Evolutionary conservation across 2,113 vertebrate genomes (phyloP).

Genomic region (Helogale parvula): DNA sequence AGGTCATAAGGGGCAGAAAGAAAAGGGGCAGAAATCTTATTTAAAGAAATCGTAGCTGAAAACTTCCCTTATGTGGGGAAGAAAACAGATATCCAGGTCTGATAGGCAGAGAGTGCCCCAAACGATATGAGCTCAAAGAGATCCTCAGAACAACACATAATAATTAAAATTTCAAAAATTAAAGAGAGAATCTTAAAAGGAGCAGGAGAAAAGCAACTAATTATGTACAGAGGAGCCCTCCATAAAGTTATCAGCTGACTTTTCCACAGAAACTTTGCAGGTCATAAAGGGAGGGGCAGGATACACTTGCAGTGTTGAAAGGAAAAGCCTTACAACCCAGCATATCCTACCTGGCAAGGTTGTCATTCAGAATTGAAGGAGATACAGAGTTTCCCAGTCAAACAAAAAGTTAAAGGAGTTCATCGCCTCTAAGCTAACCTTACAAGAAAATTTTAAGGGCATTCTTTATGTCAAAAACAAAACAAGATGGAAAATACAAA

Average conservation of each 20-base stretch:
- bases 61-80: background rate
- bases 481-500: background rate
- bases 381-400: background rate
- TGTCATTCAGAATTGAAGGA: background rate
- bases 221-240: background rate
- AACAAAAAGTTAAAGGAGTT: background rate
- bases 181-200: background rate
- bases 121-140: background rate
- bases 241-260: background rate
- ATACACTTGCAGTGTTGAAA: background rate
- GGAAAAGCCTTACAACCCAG: background rate
- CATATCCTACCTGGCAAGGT: background rate
- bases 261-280: background rate
- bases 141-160: background rate
- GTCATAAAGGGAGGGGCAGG: background rate
- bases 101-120: background rate
- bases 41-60: background rate
- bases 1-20: background rate
- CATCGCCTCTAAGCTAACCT: background rate
- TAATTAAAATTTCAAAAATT: background rate
- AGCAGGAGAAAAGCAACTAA: background rate
- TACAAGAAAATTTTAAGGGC: background rate
- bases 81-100: background rate
- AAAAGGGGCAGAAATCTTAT: background rate
- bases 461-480: background rate